Percentiles rank a stretch among this genome's conserved stretches.
Evolutionary conservation across 1,140 invertebrate genomes (phyloP).

Genomic region (Atta texana): DNA sequence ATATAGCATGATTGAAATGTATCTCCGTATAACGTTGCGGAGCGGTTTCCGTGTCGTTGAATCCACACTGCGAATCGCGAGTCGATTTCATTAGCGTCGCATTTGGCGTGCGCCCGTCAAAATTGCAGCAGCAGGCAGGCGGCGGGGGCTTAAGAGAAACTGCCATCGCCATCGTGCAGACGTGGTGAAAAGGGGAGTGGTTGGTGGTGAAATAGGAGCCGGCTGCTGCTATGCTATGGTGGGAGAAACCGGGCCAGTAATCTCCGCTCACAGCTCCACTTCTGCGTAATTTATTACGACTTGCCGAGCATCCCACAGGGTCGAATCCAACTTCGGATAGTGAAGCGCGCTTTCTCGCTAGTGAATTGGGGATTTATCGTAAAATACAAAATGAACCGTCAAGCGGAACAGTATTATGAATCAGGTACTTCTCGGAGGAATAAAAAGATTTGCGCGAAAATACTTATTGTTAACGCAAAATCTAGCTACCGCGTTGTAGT

Average conservation of each 20-base stretch:
- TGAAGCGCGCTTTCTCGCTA: slow-evolving; percentile 46
- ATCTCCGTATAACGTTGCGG: neutral
- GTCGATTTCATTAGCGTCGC: slow-evolving; percentile 61
- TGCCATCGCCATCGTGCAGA: slow-evolving; percentile 49
- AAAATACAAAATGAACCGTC: slow-evolving; percentile 57
- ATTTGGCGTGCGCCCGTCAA: slow-evolving; percentile 53
- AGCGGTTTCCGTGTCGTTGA: slow-evolving; percentile 39
- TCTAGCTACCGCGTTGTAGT: neutral
- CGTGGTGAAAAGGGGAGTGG: slow-evolving; percentile 69
- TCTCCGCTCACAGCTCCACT: slow-evolving; percentile 65
- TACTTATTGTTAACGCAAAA: slow-evolving; percentile 6
- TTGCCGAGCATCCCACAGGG: slow-evolving; percentile 65
- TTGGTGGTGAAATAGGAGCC: slow-evolving; percentile 67
- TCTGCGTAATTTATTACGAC: slow-evolving; percentile 69
- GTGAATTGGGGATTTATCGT: slow-evolving; percentile 41
- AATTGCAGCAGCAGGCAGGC: slow-evolving; percentile 36
- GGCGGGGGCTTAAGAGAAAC: slow-evolving; percentile 54
- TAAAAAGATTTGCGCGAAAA: neutral
- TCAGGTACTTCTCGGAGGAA: neutral
- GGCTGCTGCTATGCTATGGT: slow-evolving; percentile 46
- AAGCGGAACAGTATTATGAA: neutral
- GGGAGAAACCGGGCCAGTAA: slow-evolving; percentile 69
- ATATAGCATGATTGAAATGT: slow-evolving; percentile 32
- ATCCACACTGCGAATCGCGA: slow-evolving; percentile 39
- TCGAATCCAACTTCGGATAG: slow-evolving; percentile 61